Percentiles rank a stretch among this genome's conserved stretches.
These are phyloP conservation scores for Ameiurus melas DNA, from an alignment of 2,113 vertebrate species.

Conservation along the genomic window DNA sequence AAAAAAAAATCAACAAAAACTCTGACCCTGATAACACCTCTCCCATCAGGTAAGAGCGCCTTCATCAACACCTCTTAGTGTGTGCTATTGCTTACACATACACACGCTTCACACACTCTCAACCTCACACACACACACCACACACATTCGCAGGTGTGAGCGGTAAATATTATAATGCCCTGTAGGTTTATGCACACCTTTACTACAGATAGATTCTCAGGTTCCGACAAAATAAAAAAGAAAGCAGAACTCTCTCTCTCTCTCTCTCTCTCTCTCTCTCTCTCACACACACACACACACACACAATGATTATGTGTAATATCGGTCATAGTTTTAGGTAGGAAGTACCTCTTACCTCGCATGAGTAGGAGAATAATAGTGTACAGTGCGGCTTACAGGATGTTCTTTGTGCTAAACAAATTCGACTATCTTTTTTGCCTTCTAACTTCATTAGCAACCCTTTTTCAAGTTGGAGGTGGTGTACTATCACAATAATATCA, in stretches of 20 bases:
- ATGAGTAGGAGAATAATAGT: not conserved
- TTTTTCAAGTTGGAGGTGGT: slow-evolving; percentile 18
- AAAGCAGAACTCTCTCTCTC: not conserved
- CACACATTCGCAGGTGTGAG: slow-evolving; percentile 15
- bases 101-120: not conserved
- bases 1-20: slow-evolving; percentile 16
- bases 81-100: slow-evolving; percentile 18
- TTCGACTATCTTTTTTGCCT: slow-evolving; percentile 10
- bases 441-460: slow-evolving; percentile 36
- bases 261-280: not conserved
- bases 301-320: not conserved
- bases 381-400: slow-evolving; percentile 11
- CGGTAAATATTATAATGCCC: slow-evolving; percentile 39
- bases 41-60: slow-evolving; percentile 28
- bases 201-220: not conserved
- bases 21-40: slow-evolving; percentile 28
- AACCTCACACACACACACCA: slow-evolving; percentile 21
- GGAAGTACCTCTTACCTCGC: not conserved
- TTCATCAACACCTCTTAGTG: slow-evolving; percentile 50
- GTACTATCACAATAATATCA: slow-evolving; percentile 33
- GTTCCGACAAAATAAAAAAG: slow-evolving; percentile 5
- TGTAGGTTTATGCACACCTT: slow-evolving; percentile 32
- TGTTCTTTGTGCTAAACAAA: slow-evolving; percentile 25
- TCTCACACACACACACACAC: not conserved
- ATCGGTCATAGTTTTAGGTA: not conserved